Conservation (phyloP, 2,888 invertebrate genomes). For the Leuctra nigra region DNA sequence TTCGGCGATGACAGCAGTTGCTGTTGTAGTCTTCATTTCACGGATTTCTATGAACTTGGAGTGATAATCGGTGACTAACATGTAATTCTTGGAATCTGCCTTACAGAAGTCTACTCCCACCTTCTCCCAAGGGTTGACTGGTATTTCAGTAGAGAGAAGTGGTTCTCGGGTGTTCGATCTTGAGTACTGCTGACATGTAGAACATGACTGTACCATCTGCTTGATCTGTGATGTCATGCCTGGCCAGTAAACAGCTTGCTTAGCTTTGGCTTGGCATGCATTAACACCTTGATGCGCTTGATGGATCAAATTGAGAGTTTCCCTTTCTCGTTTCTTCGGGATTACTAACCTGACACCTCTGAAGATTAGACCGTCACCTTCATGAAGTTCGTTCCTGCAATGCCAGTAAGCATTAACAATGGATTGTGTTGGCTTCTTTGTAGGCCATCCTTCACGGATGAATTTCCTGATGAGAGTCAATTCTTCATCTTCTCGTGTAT, state of each 20-base stretch:
- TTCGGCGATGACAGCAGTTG: too few species aligned
- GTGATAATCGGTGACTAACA: too few species aligned
- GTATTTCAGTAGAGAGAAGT: too few species aligned
- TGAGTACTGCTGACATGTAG: slow-evolving; percentile 10
- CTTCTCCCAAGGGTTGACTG: too few species aligned
- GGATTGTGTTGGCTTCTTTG: not conserved
- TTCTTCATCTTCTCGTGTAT: not conserved
- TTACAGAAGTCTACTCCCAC: too few species aligned
- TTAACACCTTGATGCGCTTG: slow-evolving; percentile 11
- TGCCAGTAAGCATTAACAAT: not conserved
- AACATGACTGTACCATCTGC: slow-evolving; percentile 21
- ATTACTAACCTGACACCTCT: not conserved
- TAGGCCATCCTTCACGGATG: not conserved
- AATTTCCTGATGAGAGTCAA: not conserved
- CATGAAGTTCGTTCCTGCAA: slow-evolving; percentile 5
- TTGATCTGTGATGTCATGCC: slow-evolving; percentile 31
- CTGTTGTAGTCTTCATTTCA: too few species aligned
- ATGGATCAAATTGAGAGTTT: slow-evolving; percentile 2
- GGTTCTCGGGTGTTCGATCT: too few species aligned
- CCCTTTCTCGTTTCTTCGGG: not conserved
- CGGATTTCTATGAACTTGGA: too few species aligned
- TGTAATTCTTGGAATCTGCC: too few species aligned
- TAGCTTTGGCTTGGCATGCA: not conserved
- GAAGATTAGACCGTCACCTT: slow-evolving; percentile 5
- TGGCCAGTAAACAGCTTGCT: slow-evolving; percentile 9